Evolutionary conservation across 1,140 invertebrate genomes (phyloP), one percentile per base, ranked within the genome.

Genomic region (Notospermus geniculatus): DNA sequence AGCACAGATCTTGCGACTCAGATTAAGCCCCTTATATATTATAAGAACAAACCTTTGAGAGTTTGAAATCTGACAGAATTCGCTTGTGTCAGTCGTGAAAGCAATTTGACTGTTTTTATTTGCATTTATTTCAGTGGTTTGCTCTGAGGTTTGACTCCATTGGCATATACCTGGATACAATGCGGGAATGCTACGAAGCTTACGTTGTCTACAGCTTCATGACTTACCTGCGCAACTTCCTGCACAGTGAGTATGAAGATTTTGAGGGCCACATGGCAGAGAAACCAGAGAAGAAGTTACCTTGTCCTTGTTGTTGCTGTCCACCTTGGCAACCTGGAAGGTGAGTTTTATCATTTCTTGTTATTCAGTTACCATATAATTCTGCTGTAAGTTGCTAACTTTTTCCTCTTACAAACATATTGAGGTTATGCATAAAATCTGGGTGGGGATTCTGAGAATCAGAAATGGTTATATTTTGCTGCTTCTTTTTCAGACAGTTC

Each of bases 171-270:
- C 85, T 96, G 72, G 93, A 97, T 76, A 92, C 91, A 69, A 78
- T 92, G 28, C 84, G 94, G 80, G 94, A 97, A 84, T 97, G 93
- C 78, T 97, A 97, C 76, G 95, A 97, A 83, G 85, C 85, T 7
- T 97, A 95, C 86, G 94, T 96, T 0, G 97, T 98, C 71, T 97
- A 97, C 76, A 97, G 95, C 83, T 97, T 97, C 75, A 95, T 97
- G 92, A 91, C 90, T 75, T 97, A 92, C 81, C 83, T 98, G 50
- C 80, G 97, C 54, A 93, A 92, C 72, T 97, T 93, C 81, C 83
- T 97, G 45, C 89, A 92, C 43, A 62, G 59, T n/a, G 69, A 76
- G 61, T 71, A 79, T 62, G 87, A 90, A 68, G 88, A 91, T 76
- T 81, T 96, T 50, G 91, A 93, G 79, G 87, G 87, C 28, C 86